Base-by-base conservation (phyloP, 2,113 vertebrate genomes). In the Myotis yumanensis region DNA sequence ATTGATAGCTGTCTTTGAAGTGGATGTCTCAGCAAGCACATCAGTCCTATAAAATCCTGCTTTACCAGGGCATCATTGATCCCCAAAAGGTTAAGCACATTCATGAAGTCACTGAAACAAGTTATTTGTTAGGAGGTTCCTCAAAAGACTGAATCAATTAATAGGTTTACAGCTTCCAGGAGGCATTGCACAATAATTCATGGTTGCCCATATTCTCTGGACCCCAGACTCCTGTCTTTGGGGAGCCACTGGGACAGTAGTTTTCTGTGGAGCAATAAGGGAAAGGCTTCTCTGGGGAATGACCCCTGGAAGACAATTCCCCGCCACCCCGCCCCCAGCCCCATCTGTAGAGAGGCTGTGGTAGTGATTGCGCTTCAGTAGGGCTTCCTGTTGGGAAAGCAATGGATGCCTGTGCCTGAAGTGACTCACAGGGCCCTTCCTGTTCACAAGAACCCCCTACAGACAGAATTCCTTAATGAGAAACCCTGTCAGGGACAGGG, bases 351-450 rank as follows among this genome's bases (percentile, higher is more conserved):
- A 23, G 4, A 43, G 25, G 10, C 35, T 54, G 10, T 35, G 35
- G 10, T 46, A 28, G 37, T 22, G 35, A 59, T 10, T 32, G 1
- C 16, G 11, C 1, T 22, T 3, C 11, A 0, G 15, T 2, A 30
- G 32, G 10, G 23, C 66, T 69, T 80, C 43, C 28, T 68, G 7
- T 32, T 51, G 32, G 62, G 51, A 82, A 54, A 82, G 5, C 68
- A 22, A 5, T 18, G 37, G 12, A 7, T 40, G 15, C 32, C 1
- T 1, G 7, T 9, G 3, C 18, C 3, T 52, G 25, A 6, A 11
- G 40, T 25, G 68, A 46, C 12, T 17, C 4, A 9, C 3, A 23
- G 66, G 10, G 25, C 4, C 14, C 25, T 22, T 32, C 16, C 25
- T 64, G 0, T 52, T n/a, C 9, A 25, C 30, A 32, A 4, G 23